These are phyloP conservation scores for Lucinisca nassula DNA, from an alignment of 2,888 invertebrate genomes.

Conservation along the genomic window DNA sequence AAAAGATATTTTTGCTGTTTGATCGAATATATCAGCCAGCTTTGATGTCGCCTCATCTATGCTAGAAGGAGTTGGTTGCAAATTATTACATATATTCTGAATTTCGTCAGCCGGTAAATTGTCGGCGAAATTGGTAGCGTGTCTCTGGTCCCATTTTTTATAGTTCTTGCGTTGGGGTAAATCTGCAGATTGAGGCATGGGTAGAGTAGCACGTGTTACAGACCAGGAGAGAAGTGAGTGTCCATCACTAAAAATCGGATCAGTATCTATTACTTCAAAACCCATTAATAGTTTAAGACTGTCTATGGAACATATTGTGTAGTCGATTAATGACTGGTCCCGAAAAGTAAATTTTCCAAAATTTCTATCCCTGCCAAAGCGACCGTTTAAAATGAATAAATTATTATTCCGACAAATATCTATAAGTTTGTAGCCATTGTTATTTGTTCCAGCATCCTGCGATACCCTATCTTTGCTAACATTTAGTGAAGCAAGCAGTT, in stretches of 20 bases:
- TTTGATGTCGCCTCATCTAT: background rate
- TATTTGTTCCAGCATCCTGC: background rate
- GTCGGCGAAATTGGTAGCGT: background rate
- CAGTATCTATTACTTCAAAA: background rate
- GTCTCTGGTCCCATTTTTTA: background rate
- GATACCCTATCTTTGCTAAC: background rate
- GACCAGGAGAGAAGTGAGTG: background rate
- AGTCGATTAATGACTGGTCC: background rate
- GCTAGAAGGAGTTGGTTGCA: background rate
- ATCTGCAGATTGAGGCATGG: background rate
- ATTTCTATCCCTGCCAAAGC: background rate
- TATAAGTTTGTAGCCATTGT: background rate
- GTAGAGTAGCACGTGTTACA: background rate
- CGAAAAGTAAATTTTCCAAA: background rate
- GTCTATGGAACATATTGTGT: background rate
- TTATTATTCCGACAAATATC: background rate
- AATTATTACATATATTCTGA: background rate
- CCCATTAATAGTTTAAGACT: background rate
- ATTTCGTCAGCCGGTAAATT: background rate
- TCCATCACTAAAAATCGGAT: background rate
- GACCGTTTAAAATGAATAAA: background rate
- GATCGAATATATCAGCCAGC: background rate
- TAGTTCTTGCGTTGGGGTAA: background rate
- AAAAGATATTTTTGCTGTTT: background rate
- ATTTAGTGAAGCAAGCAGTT: background rate